Percentiles rank a stretch among this genome's conserved stretches.
Conservation (phyloP, 2,113 vertebrate species). For the Eubucco bourcierii region DNA sequence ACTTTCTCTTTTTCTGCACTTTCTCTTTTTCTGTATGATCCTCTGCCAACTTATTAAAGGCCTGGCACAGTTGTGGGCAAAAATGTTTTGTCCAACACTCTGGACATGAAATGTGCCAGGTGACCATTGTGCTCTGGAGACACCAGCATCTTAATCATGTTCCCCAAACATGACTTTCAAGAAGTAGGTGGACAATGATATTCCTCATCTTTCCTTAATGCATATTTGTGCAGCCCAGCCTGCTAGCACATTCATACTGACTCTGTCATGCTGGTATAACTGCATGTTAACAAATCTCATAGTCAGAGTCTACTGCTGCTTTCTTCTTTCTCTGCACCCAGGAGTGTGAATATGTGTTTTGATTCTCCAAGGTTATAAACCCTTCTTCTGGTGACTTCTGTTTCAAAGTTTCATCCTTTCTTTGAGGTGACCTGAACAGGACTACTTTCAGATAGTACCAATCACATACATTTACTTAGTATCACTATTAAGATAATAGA, state of each 20-base stretch:
- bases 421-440: background rate
- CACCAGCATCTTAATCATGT: fast-evolving
- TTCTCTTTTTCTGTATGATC: background rate
- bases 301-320: background rate
- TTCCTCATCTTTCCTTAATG: background rate
- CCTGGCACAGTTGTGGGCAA: background rate
- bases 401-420: background rate
- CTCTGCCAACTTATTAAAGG: background rate
- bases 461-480: background rate
- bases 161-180: background rate
- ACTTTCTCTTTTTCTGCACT: background rate
- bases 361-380: background rate
- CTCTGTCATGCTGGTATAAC: background rate
- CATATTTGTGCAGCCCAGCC: background rate
- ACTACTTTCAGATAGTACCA: background rate
- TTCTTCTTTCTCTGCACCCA: background rate
- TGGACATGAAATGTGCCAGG: background rate
- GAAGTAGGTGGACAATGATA: background rate
- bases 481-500: background rate
- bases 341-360: background rate
- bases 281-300: background rate
- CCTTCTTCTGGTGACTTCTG: background rate
- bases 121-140: background rate
- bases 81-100: background rate
- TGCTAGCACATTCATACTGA: background rate